Base-by-base conservation (phyloP, 2,888 invertebrate genomes). In the Carcina quercana region DNA sequence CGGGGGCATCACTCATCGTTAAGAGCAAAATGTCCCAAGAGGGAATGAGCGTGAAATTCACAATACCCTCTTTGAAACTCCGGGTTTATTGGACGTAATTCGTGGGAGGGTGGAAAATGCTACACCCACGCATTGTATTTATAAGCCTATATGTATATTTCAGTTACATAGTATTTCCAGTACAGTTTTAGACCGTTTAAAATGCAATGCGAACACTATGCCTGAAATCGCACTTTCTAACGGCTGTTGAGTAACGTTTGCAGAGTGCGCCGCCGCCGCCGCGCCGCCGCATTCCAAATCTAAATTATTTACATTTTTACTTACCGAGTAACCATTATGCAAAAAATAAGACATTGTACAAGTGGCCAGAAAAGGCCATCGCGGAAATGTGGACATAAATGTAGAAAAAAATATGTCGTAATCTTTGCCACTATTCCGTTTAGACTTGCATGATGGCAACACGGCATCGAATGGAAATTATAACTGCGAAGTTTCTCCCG, bases 191-290 rank as follows among this genome's bases (percentile, higher is more conserved):
- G 50, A 58, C 50, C 17, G 7, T 59, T 63, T 61, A 59, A 62
- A 68, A 65, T 65, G 65, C 68, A 65, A 59, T 51, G 53, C 59
- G 59, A 58, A 62, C 61, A 52, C 56, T 56, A 56, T 48, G 66
- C 55, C 61, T 67, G 62, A 69, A 66, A 65, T 67, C 64, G 59
- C 59, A 64, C 71, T 72, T 73, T 72, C 72, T 72, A 67, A 68
- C 63, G 53, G 57, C 60, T 61, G 59, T 72, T 72, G 68, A 57
- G 69, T 68, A 73, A 72, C 62, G 50, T 60, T 59, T 53, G 59
- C 48, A 53, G 53, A 51, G 47, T 42, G 57, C 53, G 56, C 57
- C 55, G 45, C 44, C 52, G 47, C 43, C 46, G 47, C 45, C 49
- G 57, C 58, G 46, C 43, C 46, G 46, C 45, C 48, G 56, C 58